A percentile compares a stretch with the other conserved stretches of the same genome.
Evolutionary conservation across 2,113 vertebrate species (phyloP).

Genomic region (Vireo altiloquus): DNA sequence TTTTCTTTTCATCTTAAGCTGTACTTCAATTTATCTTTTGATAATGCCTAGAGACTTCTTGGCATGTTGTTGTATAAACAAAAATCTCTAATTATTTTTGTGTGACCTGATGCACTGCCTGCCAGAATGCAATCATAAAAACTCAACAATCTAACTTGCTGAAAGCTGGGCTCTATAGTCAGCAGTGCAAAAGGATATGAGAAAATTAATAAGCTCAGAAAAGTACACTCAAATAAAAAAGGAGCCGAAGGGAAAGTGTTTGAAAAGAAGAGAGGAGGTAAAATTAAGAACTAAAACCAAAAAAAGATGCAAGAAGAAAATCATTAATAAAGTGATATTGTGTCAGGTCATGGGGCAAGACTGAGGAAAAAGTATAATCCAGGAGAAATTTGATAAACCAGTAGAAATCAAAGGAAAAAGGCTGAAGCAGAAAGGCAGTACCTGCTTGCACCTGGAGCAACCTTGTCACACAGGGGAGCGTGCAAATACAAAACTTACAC

Average conservation of each 20-base stretch:
- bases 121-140: not conserved
- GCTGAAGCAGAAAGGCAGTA: not conserved
- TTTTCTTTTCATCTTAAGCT: not conserved
- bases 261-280: not conserved
- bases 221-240: not conserved
- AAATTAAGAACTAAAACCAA: not conserved
- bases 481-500: not conserved
- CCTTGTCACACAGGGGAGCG: not conserved
- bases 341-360: not conserved
- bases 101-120: not conserved
- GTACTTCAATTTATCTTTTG: not conserved
- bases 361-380: not conserved
- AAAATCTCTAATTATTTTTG: not conserved
- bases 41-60: not conserved
- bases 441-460: fast-evolving
- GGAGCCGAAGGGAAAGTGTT: not conserved
- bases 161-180: not conserved
- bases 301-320: not conserved
- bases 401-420: not conserved
- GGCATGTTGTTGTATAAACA: not conserved
- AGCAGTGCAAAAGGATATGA: not conserved
- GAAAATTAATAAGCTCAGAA: not conserved
- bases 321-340: not conserved
- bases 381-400: not conserved
- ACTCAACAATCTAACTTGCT: not conserved